A percentile compares a stretch with the other conserved stretches of the same genome.
These are phyloP conservation scores for Euproctis similis DNA, from an alignment of 2,888 invertebrate genomes.

Conservation along the genomic window DNA sequence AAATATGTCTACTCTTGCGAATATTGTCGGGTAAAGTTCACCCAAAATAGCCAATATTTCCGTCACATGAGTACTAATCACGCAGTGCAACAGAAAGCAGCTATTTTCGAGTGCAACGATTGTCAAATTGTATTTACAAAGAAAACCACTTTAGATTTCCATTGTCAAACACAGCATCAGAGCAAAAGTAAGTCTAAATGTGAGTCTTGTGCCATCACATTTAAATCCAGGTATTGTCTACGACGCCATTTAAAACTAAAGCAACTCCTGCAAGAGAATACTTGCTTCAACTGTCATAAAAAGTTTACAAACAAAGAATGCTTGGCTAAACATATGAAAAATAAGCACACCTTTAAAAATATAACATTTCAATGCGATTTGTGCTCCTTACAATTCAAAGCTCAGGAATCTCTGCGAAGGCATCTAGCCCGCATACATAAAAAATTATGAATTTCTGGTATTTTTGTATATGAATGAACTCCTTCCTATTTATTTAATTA, in stretches of 20 bases:
- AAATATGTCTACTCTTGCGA: slow-evolving; percentile 58
- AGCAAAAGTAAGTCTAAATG: slow-evolving; percentile 56
- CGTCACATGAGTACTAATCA: slow-evolving; percentile 68
- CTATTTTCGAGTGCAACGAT: slow-evolving; percentile 57
- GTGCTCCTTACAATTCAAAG: slow-evolving; percentile 59
- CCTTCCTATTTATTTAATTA: no score
- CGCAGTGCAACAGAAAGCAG: slow-evolving; percentile 50
- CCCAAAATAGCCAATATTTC: slow-evolving; percentile 63
- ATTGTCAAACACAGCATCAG: slow-evolving; percentile 58
- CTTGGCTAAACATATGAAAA: slow-evolving; percentile 49
- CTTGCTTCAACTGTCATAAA: slow-evolving; percentile 61
- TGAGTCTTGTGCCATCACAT: slow-evolving; percentile 58
- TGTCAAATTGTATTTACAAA: slow-evolving; percentile 58
- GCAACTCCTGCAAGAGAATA: slow-evolving; percentile 51
- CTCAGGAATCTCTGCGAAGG: slow-evolving; percentile 46
- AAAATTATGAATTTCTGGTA: slow-evolving; percentile 46
- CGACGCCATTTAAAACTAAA: slow-evolving; percentile 59
- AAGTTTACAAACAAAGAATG: slow-evolving; percentile 53
- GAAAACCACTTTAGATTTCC: slow-evolving; percentile 49
- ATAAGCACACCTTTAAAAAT: slow-evolving; percentile 59
- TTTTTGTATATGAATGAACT: no score
- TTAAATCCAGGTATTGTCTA: slow-evolving; percentile 62
- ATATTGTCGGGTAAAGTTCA: slow-evolving; percentile 58
- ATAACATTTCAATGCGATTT: slow-evolving; percentile 53
- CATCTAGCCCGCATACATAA: slow-evolving; percentile 60